Evolutionary conservation across 2,113 vertebrate species (phyloP), one percentile per base, ranked within the genome.

Genomic region (Solea senegalensis): DNA sequence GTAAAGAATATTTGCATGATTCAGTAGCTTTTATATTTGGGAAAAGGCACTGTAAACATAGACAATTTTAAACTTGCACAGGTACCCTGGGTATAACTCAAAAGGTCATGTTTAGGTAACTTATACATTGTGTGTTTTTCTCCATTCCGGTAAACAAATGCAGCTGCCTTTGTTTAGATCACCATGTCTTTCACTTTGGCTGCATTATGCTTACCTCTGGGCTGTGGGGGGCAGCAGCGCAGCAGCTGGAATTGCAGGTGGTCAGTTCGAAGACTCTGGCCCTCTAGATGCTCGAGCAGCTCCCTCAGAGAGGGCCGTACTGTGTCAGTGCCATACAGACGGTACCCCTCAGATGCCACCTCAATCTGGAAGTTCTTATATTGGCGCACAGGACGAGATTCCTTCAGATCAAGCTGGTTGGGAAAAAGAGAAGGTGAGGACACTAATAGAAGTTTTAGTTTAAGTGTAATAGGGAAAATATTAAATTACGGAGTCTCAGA

Each of bases 301-400:
- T 97, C 97, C 16, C 86, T 91, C 1, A 99, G 83, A 64, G 89
- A 94, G 8, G 91, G 69, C 39, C 95, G 95, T 41, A 87, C 74
- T 0, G 91, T 95, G 5, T 93, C 94, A 0, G 96, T 97, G 60
- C 97, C 97, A 0, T 94, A 91, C 4, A 99, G 91, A 60, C 92
- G 91, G 76, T 94, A 99, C 0, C 87, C 93, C 45, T 94, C 91
- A 9, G 90, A 69, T 1, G n/a, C 1, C 52, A 96, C 93, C 62
- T 98, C 96, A 0, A 99, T 96, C 91, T 98, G 97, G 90, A 99
- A 99, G 93, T 98, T 98, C 91, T 99, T 99, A 80, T 97, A 97
- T 78, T 96, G 96, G 3, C 92, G 90, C 26, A 87, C 64, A 7
- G 78, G n/a, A 27, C 74, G 87, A 44, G 91, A 80, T 46, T 90